phyloP scores from a whole-genome alignment of 2,888 invertebrate genomes.

The Ptycholaimellus sp. region DNA sequence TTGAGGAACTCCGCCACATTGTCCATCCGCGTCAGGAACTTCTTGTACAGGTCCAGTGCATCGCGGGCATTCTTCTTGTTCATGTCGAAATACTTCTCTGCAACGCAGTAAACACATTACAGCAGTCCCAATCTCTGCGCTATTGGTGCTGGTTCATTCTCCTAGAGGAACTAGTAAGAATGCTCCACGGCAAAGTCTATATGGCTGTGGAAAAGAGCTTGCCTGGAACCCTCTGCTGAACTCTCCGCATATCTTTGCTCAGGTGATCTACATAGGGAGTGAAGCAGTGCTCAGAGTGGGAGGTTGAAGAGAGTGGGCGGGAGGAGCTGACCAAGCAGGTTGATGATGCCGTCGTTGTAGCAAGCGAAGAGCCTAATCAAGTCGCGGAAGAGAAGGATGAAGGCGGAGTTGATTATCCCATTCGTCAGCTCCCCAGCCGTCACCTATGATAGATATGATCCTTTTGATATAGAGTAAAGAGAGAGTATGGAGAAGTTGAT shows the following conservation, averaged over 20 bases:
- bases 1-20: conserved; percentile 89
- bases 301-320: no score
- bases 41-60: conserved; percentile 90
- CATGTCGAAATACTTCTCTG: conserved; percentile 97
- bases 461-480: not conserved
- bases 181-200: no score
- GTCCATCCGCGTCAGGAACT: conserved; percentile 88
- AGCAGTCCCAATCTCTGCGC: not conserved
- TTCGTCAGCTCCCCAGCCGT: conserved; percentile 81
- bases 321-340: no score
- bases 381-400: conserved; percentile 94
- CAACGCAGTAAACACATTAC: conserved; percentile 1
- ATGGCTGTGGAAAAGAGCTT: conserved; percentile 1
- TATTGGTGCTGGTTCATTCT: no score
- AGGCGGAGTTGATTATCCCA: conserved; percentile 94
- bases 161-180: no score
- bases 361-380: conserved; percentile 94
- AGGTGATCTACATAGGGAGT: no score
- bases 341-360: conserved; percentile 97
- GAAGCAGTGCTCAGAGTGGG: no score
- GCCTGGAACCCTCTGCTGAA: not conserved
- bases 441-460: conserved; percentile 9
- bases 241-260: conserved; percentile 35
- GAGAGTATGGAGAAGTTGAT: conserved; percentile 6
- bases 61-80: conserved; percentile 95